Evolutionary conservation across 2,797 vertebrate genomes (phyloP).

Genomic region (Xenopus petersii): DNA sequence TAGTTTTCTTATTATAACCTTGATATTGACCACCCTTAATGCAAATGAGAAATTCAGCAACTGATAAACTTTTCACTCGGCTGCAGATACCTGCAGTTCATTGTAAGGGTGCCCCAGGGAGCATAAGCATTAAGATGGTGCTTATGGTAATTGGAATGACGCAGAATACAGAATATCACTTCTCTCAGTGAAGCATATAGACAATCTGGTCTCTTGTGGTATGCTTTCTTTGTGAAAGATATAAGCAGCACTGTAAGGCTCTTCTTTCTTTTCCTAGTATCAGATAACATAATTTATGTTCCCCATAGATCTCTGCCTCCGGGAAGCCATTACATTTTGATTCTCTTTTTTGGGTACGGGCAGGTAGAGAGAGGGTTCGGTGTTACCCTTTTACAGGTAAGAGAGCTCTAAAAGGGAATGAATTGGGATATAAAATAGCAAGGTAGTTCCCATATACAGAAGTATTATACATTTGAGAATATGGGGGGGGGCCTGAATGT

Average conservation of each 20-base stretch:
- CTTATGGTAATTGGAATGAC: constrained; percentile 4
- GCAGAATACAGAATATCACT: neutral
- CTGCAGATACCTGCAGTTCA: neutral
- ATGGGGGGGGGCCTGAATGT: too few species aligned
- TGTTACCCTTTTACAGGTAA: constrained; percentile 48
- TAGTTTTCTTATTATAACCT: too few species aligned
- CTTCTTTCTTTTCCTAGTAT: neutral
- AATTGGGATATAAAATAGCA: constrained; percentile 56
- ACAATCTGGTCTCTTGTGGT: constrained; percentile 6
- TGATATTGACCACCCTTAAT: neutral
- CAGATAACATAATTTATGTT: neutral
- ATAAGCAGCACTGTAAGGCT: neutral
- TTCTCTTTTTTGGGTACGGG: constrained; percentile 41
- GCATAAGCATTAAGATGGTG: neutral
- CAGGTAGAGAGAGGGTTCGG: constrained; percentile 45
- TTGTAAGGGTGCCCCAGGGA: neutral
- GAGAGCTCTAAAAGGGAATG: constrained; percentile 63
- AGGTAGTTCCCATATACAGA: too few species aligned
- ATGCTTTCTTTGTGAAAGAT: neutral
- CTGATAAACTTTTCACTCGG: neutral
- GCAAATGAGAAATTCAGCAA: neutral
- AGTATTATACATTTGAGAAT: too few species aligned
- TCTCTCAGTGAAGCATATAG: neutral
- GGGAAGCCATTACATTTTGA: neutral
- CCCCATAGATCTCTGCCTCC: neutral